phyloP scores from a whole-genome alignment of 2,888 invertebrate species.

The Icerya purchasi region DNA sequence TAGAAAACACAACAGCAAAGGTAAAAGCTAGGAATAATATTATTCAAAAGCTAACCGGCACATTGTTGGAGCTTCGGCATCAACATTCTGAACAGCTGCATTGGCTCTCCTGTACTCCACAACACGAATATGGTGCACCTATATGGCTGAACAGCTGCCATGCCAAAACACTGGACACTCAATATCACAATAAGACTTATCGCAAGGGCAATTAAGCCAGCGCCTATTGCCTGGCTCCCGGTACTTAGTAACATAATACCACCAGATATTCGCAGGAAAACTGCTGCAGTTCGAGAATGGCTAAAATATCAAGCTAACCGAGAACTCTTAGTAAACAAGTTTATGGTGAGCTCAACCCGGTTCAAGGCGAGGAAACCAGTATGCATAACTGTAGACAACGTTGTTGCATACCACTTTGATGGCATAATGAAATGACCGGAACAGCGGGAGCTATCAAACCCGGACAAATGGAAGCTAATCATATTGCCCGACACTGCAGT shows the following conservation, averaged over 20 bases:
- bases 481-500: neutral
- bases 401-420: neutral
- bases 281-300: neutral
- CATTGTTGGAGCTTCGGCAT: neutral
- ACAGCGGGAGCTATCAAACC: neutral
- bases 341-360: neutral
- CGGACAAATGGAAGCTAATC: neutral
- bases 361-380: neutral
- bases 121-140: neutral
- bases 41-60: neutral
- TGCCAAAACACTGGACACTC: neutral
- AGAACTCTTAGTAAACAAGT: neutral
- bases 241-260: neutral
- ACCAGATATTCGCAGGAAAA: neutral
- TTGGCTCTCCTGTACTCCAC: neutral
- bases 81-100: too few relatives aligned
- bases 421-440: conserved; percentile 4
- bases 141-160: neutral
- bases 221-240: neutral
- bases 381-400: neutral
- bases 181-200: neutral
- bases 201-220: neutral
- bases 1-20: neutral
- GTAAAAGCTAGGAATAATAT: neutral
- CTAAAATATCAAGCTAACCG: neutral